A percentile compares a stretch with the other conserved stretches of the same genome.
Conservation (phyloP, 1,140 invertebrate genomes). For the Phenacoccus solenopsis region DNA sequence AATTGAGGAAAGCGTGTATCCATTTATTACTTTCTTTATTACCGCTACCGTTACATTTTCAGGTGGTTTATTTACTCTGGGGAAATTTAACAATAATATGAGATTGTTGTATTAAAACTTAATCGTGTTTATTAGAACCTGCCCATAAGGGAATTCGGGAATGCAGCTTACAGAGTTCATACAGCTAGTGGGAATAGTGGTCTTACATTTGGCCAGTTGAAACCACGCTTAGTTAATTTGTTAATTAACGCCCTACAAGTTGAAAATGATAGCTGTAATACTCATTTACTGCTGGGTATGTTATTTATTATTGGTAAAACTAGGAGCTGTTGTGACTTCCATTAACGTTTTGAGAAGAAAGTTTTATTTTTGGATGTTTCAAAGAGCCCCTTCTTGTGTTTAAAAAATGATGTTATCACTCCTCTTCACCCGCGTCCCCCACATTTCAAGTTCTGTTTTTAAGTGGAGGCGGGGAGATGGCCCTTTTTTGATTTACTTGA, state of each 20-base stretch:
- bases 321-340: slow-evolving; percentile 19
- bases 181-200: slow-evolving; percentile 31
- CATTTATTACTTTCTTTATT: slow-evolving; percentile 79
- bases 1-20: slow-evolving; percentile 78
- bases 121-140: slow-evolving; percentile 41
- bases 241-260: slow-evolving; percentile 74
- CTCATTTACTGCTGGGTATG: slow-evolving; percentile 74
- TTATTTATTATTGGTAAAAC: slow-evolving; percentile 18
- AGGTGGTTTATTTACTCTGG: slow-evolving; percentile 37
- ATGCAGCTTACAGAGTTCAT: slow-evolving; percentile 21
- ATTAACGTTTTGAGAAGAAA: slow-evolving; percentile 10
- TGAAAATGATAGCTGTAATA: slow-evolving; percentile 74
- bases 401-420: too few relatives aligned
- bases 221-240: slow-evolving; percentile 68
- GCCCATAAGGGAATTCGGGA: slow-evolving; percentile 52
- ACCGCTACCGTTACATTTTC: slow-evolving; percentile 81
- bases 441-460: too few relatives aligned
- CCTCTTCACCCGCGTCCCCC: too few relatives aligned
- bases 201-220: slow-evolving; percentile 64
- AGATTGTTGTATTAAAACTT: not conserved
- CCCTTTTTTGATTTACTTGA: too few relatives aligned
- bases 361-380: slow-evolving; percentile 18
- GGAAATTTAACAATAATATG: not conserved
- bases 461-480: too few relatives aligned
- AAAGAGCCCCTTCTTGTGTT: too few relatives aligned